phyloP scores from a whole-genome alignment of 2,113 vertebrate genomes.

The Nothobranchius kuhntae region DNA sequence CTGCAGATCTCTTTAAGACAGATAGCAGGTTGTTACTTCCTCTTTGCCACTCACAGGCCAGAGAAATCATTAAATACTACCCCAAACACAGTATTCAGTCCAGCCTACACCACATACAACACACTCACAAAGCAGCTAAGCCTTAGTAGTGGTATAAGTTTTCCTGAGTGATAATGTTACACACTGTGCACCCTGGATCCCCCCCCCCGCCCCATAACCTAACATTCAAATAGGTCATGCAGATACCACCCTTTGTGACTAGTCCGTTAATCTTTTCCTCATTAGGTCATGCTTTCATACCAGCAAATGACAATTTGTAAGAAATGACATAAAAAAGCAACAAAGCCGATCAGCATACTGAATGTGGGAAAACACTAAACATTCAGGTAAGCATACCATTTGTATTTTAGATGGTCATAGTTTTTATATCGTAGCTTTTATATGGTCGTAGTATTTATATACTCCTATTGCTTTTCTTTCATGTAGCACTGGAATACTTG shows the following conservation, averaged over 20 bases:
- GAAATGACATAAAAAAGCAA: neutral
- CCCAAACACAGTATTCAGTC: constrained; percentile 5
- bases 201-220: constrained; percentile 44
- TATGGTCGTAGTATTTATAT: no score
- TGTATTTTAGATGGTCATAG: no score
- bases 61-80: constrained; percentile 24
- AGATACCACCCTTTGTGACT: constrained; percentile 34
- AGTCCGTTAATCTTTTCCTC: constrained; percentile 23
- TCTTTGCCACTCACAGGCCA: constrained; percentile 9
- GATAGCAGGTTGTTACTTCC: constrained; percentile 21
- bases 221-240: constrained; percentile 46
- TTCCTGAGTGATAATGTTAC: constrained; percentile 73
- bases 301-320: constrained; percentile 4
- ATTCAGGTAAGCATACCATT: no score
- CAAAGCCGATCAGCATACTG: no score
- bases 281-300: constrained; percentile 55
- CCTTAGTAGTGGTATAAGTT: constrained; percentile 48
- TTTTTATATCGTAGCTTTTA: no score
- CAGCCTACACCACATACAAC: constrained; percentile 6
- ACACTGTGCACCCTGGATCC: constrained; percentile 54
- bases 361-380: no score
- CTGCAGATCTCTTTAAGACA: constrained; percentile 4
- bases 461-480: no score
- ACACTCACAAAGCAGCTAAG: constrained; percentile 36
- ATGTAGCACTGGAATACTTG: no score